These are phyloP conservation scores for Piscicola geometra DNA, from an alignment of 2,888 invertebrate genomes.

Conservation along the genomic window DNA sequence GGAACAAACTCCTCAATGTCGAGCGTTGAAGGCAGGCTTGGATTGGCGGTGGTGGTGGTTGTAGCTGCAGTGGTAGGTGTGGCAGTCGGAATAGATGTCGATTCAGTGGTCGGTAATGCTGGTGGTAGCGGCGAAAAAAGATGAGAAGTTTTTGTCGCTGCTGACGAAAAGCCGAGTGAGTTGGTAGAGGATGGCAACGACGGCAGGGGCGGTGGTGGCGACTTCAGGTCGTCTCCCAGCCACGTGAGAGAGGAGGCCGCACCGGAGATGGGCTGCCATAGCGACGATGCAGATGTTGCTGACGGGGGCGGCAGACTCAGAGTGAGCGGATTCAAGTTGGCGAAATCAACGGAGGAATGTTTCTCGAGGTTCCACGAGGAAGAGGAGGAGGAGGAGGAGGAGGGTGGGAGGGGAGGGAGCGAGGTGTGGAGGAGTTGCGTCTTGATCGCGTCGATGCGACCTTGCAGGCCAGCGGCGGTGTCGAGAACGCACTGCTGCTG, in stretches of 20 bases:
- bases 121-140: slow-evolving; percentile 16
- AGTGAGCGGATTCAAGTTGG: slow-evolving; percentile 10
- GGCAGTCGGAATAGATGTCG: slow-evolving; percentile 23
- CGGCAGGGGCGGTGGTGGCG: not conserved
- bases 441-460: slow-evolving; percentile 30
- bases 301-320: slow-evolving; percentile 18
- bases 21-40: slow-evolving; percentile 19
- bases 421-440: slow-evolving; percentile 29
- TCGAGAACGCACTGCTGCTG: slow-evolving; percentile 15
- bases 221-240: no score
- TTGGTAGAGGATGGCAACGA: not conserved
- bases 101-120: slow-evolving; percentile 33
- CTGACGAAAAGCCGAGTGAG: not conserved
- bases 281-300: slow-evolving; percentile 20
- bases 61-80: slow-evolving; percentile 8
- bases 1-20: slow-evolving; percentile 39
- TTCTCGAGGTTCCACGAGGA: slow-evolving; percentile 23
- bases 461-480: slow-evolving; percentile 8
- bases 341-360: slow-evolving; percentile 5
- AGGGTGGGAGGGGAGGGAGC: slow-evolving; percentile 9
- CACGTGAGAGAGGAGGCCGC: not conserved
- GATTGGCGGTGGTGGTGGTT: slow-evolving; percentile 10
- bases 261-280: slow-evolving; percentile 25
- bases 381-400: not conserved
- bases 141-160: slow-evolving; percentile 5